Percentiles rank a stretch among this genome's conserved stretches.
These are phyloP conservation scores for Diplodus sargus DNA, from an alignment of 2,797 vertebrate species.

Conservation along the genomic window DNA sequence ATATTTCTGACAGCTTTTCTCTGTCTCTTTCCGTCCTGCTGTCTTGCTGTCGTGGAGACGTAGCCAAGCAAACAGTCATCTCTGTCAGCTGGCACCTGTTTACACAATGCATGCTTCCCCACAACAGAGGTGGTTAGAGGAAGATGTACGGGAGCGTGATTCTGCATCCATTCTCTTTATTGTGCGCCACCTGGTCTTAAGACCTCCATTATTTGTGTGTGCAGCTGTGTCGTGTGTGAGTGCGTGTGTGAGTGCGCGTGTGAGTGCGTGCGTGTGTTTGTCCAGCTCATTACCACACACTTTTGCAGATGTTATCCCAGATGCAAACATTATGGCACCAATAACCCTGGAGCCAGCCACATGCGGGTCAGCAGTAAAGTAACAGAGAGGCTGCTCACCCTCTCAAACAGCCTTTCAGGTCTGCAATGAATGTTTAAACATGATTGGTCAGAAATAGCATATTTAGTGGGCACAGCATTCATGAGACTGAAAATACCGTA, in stretches of 20 bases:
- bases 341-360: conserved; percentile 41
- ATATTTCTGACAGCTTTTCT: conserved; percentile 35
- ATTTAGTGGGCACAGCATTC: conserved; percentile 22
- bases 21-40: conserved; percentile 16
- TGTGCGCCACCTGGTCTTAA: conserved; percentile 40
- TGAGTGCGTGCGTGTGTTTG: conserved; percentile 33
- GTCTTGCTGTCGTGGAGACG: conserved; percentile 26
- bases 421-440: conserved; percentile 50
- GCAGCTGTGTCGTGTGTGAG: not conserved
- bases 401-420: conserved; percentile 32
- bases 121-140: conserved; percentile 44
- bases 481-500: conserved; percentile 43
- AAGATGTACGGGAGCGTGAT: conserved; percentile 39
- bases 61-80: conserved; percentile 32
- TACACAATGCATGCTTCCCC: conserved; percentile 45
- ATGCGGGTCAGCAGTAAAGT: conserved; percentile 34
- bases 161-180: conserved; percentile 63
- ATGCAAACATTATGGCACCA: conserved; percentile 59
- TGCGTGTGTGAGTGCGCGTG: not conserved
- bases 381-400: conserved; percentile 31
- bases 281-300: conserved; percentile 56
- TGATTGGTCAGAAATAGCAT: conserved; percentile 46
- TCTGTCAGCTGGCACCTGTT: conserved; percentile 55
- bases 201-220: conserved; percentile 50
- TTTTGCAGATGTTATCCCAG: conserved; percentile 70